Base-by-base conservation (phyloP, 1,140 invertebrate genomes). In the Nixonia krombeini region DNA sequence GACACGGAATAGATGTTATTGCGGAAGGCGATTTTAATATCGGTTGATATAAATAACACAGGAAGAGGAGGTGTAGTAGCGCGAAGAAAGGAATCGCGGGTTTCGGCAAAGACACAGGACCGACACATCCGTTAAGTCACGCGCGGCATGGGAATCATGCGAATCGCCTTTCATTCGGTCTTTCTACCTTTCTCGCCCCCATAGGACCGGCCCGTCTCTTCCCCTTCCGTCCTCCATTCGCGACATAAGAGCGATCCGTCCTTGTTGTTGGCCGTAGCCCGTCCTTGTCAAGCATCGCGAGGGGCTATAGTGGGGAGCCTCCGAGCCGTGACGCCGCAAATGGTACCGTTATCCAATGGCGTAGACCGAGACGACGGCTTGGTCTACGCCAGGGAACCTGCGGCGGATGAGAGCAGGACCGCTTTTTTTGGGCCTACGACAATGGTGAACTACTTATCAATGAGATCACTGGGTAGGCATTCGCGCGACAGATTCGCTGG, bases 391-490 rank as follows among this genome's bases (percentile, higher is more conserved):
- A n/a, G 38, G 33, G 15, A 31, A 10, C 50, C 51, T 45, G 42
- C 65, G 42, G 37, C 57, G 55, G 40, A 47, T 46, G 25, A 47
- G 18, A 47, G 23, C 16, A 46, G 35, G 31, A 28, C 71, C 16
- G 51, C 50, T n/a, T n/a, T 72, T 74, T 79, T 71, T 71, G 31
- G 70, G 55, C 67, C 75, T 80, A 81, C 73, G 80, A 77, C 78
- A 80, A 78, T 80, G 74, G 67, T 78, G 79, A 58, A 55, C 78
- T 62, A 81, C 79, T 83, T 82, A 81, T 82, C 82, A 84, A 82
- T 83, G 79, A 61, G 78, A 82, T 76, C 74, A 81, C 52, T 75
- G 67, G 74, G 69, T 78, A 67, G 15, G 26, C 41, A 75, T 70
- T 49, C 67, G 65, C 38, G 65, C 55, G 50, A 52, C 38, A 49